Percentiles rank a stretch among this genome's conserved stretches.
phyloP scores from a whole-genome alignment of 2,797 vertebrate species.

The Denticeps clupeoides region DNA sequence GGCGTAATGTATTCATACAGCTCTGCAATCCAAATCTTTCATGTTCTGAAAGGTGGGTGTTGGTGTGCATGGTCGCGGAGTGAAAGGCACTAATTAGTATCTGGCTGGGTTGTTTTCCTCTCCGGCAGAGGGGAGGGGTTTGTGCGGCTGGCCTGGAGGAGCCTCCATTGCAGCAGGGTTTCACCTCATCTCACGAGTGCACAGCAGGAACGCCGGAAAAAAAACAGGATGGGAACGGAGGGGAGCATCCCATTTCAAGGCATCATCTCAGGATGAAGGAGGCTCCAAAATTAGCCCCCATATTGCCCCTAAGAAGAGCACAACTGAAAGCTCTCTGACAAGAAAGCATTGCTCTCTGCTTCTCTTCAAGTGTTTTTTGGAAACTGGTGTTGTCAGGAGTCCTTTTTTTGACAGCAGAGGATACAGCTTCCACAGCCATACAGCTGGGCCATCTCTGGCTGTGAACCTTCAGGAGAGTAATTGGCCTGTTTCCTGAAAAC shows the following conservation, averaged over 20 bases:
- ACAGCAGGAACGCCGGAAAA: constrained; percentile 9
- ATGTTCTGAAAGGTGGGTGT: too few relatives aligned
- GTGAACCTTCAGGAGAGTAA: too few relatives aligned
- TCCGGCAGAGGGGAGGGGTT: neutral
- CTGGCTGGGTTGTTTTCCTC: too few relatives aligned
- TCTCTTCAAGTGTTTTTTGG: constrained; percentile 17
- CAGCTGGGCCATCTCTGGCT: too few relatives aligned
- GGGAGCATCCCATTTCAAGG: constrained; percentile 8
- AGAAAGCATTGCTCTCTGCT: constrained; percentile 7
- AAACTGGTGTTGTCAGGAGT: constrained; percentile 15
- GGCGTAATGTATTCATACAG: too few relatives aligned
- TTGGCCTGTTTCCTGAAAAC: too few relatives aligned
- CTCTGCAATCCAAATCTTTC: too few relatives aligned
- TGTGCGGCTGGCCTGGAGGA: too few relatives aligned
- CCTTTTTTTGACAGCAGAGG: too few relatives aligned
- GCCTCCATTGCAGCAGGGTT: too few relatives aligned
- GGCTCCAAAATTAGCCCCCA: constrained; percentile 10
- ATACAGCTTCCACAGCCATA: too few relatives aligned
- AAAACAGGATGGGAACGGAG: constrained; percentile 12
- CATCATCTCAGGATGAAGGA: constrained; percentile 9
- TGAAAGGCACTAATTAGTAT: neutral
- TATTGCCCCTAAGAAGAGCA: constrained; percentile 11
- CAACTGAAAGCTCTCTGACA: neutral
- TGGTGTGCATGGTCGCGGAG: too few relatives aligned
- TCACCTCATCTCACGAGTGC: constrained; percentile 1